Evolutionary conservation across 2,113 vertebrate species (phyloP), one percentile per base, ranked within the genome.

Genomic region (Centropus unirufus): DNA sequence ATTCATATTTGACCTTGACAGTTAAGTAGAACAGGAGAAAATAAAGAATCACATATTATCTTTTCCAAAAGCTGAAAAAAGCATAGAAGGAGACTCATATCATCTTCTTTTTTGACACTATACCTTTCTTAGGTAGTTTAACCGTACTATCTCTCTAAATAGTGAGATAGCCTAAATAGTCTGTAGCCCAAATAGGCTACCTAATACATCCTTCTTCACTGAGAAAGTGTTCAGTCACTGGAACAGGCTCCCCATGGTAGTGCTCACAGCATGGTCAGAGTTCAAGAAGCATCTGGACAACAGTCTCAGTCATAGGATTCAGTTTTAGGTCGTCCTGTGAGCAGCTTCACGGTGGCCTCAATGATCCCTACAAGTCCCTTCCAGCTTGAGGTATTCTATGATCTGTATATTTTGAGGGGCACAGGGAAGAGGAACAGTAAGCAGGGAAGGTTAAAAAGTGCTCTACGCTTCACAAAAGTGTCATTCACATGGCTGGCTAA

Each of bases 1-100:
- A 81, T 70, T 90, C 80, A 34, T 20, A 39, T 42, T 63, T 67
- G 88, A 93, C 79, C 90, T 90, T 81, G 88, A 55, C 51, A 93
- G 27, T 24, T 75, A 73, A 92, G 64, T 2, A 70, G 63, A 80
- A 29, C 19, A 26, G 22, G n/a, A 9, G 12, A 58, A 94, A 90
- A 73, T 42, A 69, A 82, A 57, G 29, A 73, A 85, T 54, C 55
- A 11, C 15, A 69, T 12, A 16, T 57, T 26, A n/a, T 40, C 67
- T 86, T 93, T 54, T 66, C 24, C 21, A 83, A 86, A 40, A 69
- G 75, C 59, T 74, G 51, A 49, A 23, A 58, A 84, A 89, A 90
- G 36, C 3, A 12, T 30, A 87, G 63, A 47, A 51, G 14, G 32
- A 76, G 54, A 92, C 87, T 54, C 51, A 26, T 11, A 54, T n/a